Base-by-base conservation (phyloP, 2,113 vertebrate species). In the Muntiacus muntjak region DNA sequence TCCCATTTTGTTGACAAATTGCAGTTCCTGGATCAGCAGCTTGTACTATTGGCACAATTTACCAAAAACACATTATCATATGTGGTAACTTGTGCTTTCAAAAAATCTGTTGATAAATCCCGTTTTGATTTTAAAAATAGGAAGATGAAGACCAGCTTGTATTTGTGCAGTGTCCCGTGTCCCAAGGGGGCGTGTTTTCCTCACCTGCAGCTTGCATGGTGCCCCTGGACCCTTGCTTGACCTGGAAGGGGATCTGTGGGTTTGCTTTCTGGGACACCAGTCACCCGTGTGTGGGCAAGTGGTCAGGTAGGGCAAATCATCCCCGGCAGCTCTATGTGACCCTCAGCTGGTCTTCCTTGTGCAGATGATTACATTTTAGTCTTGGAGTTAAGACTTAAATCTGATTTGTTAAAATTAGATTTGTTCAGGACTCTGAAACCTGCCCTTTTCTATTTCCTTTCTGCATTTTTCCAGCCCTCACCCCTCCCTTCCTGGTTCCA, bases 321-420 rank as follows among this genome's bases (percentile, higher is more conserved):
- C 25, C 7, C 7, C 26, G n/a, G 52, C 23, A 43, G 21, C 43
- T 67, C 25, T 40, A 6, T 6, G 4, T 78, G 60, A 33, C 5
- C 28, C 30, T 87, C 43, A 9, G 89, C 43, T 81, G 47, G 21
- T 81, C 19, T 60, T 14, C 12, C 11, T 87, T 87, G 23, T 15
- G 64, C 45, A 71, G 82, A 23, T 33, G 78, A 43, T 40, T 17
- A 50, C 23, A 21, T 33, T 45, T 55, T 89, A 43, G 36, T 55
- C 50, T 83, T 83, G 23, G 43, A 55, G 58, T 89, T 89, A 96
- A 91, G 54, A 15, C 60, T 86, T 91, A 78, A 89, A 94, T 83
- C 28, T 33, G 83, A 79, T 47, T 88, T 82, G 54, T 74, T 74
- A 67, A 86, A 84, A 58, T 74, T n/a, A 64, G 62, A 1, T 23